These are phyloP conservation scores for Crotalus tigris DNA, from an alignment of 2,113 vertebrate species.

Conservation along the genomic window DNA sequence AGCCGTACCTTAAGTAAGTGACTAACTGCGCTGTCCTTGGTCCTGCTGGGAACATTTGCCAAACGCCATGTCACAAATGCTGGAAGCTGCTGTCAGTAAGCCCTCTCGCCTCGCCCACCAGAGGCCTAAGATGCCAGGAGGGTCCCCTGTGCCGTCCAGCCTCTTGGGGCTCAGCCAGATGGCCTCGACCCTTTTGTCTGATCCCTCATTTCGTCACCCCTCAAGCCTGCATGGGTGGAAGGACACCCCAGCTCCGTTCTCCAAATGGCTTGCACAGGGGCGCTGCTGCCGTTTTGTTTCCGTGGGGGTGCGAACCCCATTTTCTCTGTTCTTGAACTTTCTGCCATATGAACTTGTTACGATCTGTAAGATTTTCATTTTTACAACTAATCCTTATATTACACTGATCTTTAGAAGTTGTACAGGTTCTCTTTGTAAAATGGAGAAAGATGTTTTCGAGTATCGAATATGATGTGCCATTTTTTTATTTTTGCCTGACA, in stretches of 20 bases:
- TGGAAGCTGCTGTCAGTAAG: too few relatives aligned
- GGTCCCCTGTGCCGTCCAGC: neutral
- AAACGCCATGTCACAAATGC: neutral
- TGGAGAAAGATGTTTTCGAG: constrained; percentile 79
- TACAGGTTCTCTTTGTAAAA: constrained; percentile 68
- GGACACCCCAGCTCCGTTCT: neutral
- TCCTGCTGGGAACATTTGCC: neutral
- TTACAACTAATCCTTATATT: neutral
- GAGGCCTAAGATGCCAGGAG: neutral
- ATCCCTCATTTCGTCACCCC: constrained; percentile 28
- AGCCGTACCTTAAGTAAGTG: neutral
- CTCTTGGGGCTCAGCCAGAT: neutral
- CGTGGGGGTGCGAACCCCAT: constrained; percentile 15
- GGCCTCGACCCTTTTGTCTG: constrained; percentile 21
- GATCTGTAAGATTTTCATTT: constrained; percentile 53
- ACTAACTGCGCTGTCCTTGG: neutral
- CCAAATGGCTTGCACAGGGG: neutral
- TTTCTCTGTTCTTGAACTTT: constrained; percentile 36
- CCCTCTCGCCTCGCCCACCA: too few relatives aligned
- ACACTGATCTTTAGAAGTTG: neutral
- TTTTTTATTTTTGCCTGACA: constrained; percentile 65
- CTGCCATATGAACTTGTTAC: constrained; percentile 65
- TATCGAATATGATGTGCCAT: constrained; percentile 84
- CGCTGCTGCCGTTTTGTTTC: too few relatives aligned
- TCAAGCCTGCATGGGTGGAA: neutral